These are phyloP conservation scores for Presbytis comata DNA, from an alignment of 2,797 vertebrate genomes.

Conservation along the genomic window DNA sequence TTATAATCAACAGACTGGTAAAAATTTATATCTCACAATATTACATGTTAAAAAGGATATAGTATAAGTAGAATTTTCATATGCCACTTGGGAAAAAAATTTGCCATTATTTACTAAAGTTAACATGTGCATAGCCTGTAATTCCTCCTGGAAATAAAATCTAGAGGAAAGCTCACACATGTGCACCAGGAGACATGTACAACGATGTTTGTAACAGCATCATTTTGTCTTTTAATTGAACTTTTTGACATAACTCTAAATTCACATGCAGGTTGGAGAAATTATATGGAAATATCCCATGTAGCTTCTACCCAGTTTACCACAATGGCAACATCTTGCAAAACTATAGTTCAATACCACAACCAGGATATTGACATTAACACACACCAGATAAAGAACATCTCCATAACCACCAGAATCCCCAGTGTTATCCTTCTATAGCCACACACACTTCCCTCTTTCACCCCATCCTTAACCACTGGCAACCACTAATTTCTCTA, in stretches of 20 bases:
- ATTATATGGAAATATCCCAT: not conserved
- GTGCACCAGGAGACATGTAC: not conserved
- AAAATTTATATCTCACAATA: not conserved
- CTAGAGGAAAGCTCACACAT: not conserved
- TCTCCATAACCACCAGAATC: not conserved
- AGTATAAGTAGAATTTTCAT: not conserved
- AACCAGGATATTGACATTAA: not conserved
- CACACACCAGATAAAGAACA: not conserved
- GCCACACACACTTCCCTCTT: not conserved
- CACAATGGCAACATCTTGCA: not conserved
- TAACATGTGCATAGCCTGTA: not conserved
- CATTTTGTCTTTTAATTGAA: not conserved
- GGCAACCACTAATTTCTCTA: not conserved
- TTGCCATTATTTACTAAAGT: not conserved
- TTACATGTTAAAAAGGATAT: not conserved
- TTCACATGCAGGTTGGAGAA: not conserved
- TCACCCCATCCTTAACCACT: not conserved
- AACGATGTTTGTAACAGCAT: not conserved
- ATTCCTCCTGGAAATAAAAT: not conserved
- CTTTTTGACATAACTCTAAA: not conserved
- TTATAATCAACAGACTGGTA: not conserved
- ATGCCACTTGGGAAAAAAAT: not conserved
- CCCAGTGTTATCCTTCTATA: fast-evolving
- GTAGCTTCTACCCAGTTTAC: not conserved
- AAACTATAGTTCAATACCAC: not conserved